A percentile compares a stretch with the other conserved stretches of the same genome.
Evolutionary conservation across 2,888 invertebrate species (phyloP).

Genomic region (Athalia cordata): DNA sequence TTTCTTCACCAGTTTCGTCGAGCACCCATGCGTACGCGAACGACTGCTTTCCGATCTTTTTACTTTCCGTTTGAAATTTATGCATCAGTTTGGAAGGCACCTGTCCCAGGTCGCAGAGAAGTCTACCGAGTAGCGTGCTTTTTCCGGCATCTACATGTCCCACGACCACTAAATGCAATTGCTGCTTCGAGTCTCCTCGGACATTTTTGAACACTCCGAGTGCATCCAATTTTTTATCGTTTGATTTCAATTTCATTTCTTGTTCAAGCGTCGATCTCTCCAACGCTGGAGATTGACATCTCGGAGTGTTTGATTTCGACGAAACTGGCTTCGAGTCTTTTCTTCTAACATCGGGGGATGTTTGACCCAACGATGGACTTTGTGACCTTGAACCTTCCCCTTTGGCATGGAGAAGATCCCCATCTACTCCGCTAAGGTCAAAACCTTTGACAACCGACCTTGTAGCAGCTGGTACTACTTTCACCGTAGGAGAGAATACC

Average conservation of each 20-base stretch:
- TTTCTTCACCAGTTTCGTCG: constrained; percentile 98
- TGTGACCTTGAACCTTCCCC: constrained; percentile 63
- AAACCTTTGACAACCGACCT: constrained; percentile 65
- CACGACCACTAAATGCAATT: constrained; percentile 93
- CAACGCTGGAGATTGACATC: constrained; percentile 82
- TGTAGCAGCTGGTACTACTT: constrained; percentile 65
- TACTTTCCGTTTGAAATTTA: constrained; percentile 98
- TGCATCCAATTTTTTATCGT: constrained; percentile 78
- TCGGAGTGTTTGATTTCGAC: constrained; percentile 75
- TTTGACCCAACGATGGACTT: constrained; percentile 64
- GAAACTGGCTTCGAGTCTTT: constrained; percentile 62
- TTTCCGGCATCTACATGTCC: constrained; percentile 99
- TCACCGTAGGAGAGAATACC: constrained; percentile 61
- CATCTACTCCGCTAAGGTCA: constrained; percentile 61
- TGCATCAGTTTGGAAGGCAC: constrained; percentile 78
- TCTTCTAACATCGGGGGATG: constrained; percentile 62
- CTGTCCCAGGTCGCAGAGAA: constrained; percentile 90
- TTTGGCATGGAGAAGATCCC: constrained; percentile 58
- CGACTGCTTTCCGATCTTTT: constrained; percentile 97
- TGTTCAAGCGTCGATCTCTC: constrained; percentile 71
- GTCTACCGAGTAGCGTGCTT: constrained; percentile 96
- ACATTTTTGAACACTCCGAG: constrained; percentile 82
- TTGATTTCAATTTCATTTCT: constrained; percentile 71
- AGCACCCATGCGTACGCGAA: constrained; percentile 99
- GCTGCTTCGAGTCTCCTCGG: constrained; percentile 87